Evolutionary conservation across 1,140 invertebrate species (phyloP), one percentile per base, ranked within the genome.

Genomic region (Episyrphus balteatus): DNA sequence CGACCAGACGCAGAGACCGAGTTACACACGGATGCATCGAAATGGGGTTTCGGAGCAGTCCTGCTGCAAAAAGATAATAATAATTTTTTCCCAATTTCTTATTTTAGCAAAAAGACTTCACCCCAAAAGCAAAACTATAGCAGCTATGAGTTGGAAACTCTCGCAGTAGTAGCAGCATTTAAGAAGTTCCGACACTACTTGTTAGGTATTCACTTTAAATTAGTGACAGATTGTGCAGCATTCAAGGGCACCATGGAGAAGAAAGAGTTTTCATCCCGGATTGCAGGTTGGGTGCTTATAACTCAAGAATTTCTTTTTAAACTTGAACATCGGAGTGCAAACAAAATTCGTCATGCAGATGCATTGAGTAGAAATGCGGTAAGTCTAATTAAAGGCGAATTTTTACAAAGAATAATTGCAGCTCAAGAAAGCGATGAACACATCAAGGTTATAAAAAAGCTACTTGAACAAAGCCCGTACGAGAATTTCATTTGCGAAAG

Each of bases 101-200:
- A 38, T 18, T 40, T 47, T 26, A 69, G 69, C 42, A 55, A 66
- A 21, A 55, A 57, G 33, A 64, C 73, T 7, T 57, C 46, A 15
- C 43, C 51, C 9, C 30, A 48, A 7, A 73, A 76, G 54, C 51
- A 34, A 15, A 66, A 64, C 42, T 71, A 63, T 50, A 51, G 54
- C 12, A 66, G 62, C 46, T 68, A 59, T 37, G 69, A 75, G 52
- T 50, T 66, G 37, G 72, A 75, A 62, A 55, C 52, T 42, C 50
- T 75, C 7, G 66, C 70, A 6, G 57, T 74, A 15, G 50, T 73
- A 8, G 60, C 62, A 51, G 62, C 67, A 1, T 54, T 75, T 13
- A 53, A 69, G 42, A 57, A 67, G 33, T 72, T 69, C 46, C 43
- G 52, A 47, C n/a, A 63, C 59, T 42, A 42, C 26, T 42, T 42